A percentile compares a stretch with the other conserved stretches of the same genome.
These are phyloP conservation scores for Oxystoma pomonae DNA, from an alignment of 2,888 invertebrate species.

Conservation along the genomic window DNA sequence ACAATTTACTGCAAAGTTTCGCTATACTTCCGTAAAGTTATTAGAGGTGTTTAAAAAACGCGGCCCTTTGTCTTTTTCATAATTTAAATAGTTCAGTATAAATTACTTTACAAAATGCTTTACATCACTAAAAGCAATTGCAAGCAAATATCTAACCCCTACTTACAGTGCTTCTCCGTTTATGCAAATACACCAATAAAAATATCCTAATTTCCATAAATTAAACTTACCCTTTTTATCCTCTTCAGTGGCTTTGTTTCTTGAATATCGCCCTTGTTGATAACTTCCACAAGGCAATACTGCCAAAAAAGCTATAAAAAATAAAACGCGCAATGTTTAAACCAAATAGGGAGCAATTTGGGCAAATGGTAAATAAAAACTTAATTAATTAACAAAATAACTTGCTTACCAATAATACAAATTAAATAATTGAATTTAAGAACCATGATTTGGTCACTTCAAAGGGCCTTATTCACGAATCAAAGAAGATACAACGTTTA, in stretches of 20 bases:
- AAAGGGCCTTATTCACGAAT: neutral
- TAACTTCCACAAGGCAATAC: conserved; percentile 5
- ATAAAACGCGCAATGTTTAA: too few species aligned
- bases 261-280: conserved; percentile 7
- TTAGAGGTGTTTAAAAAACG: too few species aligned
- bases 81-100: too few species aligned
- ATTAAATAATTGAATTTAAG: conserved; percentile 3
- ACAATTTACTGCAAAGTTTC: too few species aligned
- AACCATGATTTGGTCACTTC: conserved; percentile 4
- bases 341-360: neutral
- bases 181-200: too few species aligned
- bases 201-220: too few species aligned
- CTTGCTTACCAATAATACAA: conserved; percentile 11
- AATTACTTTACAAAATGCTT: too few species aligned
- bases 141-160: too few species aligned
- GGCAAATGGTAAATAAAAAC: neutral
- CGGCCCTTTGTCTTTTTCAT: too few species aligned
- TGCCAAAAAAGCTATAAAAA: conserved; percentile 6
- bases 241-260: neutral
- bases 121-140: too few species aligned
- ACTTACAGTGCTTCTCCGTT: too few species aligned
- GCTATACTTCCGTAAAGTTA: too few species aligned
- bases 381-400: neutral
- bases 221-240: conserved; percentile 6
- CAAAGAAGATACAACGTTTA: neutral